These are phyloP conservation scores for Nemopilema nomurai DNA, from an alignment of 30 jellyfish, hydroid and myxozoan species.

Conservation along the genomic window DNA sequence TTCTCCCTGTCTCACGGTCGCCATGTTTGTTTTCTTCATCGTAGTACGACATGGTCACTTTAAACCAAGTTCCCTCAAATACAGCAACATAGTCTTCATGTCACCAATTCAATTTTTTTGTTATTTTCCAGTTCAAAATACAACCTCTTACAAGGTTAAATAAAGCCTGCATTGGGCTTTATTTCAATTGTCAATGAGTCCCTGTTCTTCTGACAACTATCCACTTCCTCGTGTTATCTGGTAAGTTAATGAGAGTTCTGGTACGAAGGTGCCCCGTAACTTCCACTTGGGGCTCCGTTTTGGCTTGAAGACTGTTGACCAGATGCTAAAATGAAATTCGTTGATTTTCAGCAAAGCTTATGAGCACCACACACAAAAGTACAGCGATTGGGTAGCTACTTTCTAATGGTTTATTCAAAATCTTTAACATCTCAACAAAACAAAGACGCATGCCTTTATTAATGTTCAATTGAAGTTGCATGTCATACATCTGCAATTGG, in stretches of 20 bases:
- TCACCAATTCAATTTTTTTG: neutral
- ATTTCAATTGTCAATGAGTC: neutral
- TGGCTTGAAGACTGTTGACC: slow-evolving; percentile 63
- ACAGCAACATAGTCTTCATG: neutral
- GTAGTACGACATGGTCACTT: neutral
- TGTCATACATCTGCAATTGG: too few relatives aligned
- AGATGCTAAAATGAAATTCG: slow-evolving; percentile 26
- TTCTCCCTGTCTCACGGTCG: neutral
- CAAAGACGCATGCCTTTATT: too few relatives aligned
- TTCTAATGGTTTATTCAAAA: too few relatives aligned
- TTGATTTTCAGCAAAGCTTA: too few relatives aligned
- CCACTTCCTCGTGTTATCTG: neutral
- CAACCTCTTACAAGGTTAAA: neutral
- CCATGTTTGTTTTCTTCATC: neutral
- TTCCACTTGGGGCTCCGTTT: slow-evolving; percentile 66
- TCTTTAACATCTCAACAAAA: neutral
- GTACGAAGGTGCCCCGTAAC: slow-evolving; percentile 54
- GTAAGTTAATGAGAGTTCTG: slow-evolving; percentile 54
- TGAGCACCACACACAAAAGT: too few relatives aligned
- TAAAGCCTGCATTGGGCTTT: neutral
- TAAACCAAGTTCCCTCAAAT: neutral
- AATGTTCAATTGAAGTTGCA: too few relatives aligned
- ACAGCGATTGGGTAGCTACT: too few relatives aligned
- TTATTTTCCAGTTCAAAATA: neutral
- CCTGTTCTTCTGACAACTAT: neutral